Base-by-base conservation (phyloP, 2,113 vertebrate genomes). In the Corvus cornix region DNA sequence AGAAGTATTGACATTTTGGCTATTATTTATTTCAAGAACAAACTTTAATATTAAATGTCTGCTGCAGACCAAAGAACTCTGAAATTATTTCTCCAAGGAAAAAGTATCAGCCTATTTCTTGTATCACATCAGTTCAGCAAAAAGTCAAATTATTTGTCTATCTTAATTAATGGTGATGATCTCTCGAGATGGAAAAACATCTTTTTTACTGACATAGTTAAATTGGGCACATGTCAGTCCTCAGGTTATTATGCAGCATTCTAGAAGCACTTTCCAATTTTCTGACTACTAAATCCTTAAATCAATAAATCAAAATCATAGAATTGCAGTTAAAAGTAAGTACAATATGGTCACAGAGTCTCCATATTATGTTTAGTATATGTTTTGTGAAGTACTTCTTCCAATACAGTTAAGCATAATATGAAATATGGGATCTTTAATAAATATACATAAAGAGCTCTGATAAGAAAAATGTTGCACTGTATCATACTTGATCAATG, bases 11-110 rank as follows among this genome's bases (percentile, higher is more conserved):
- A 97, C 90, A 97, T 96, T 97, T 97, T 97, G 92, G 87, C 93
- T 97, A 97, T 97, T 97, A 98, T 87, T 97, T 96, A 97, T 95
- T 97, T 97, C 88, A 96, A 95, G 92, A 98, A 97, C 93, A 98
- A 98, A 96, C 96, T 97, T 98, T 96, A 98, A 95, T 84, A 97
- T 86, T 96, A 96, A 97, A 97, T 86, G 87, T 73, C 94, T 53
- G 87, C 67, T 83, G 86, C 64, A 92, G 85, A 94, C 67, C 79
- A 95, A 96, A 96, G 92, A 90, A 95, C 66, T 93, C 90, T 95
- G 89, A 96, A 94, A 96, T 93, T 76, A 95, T 91, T 96, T 90
- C 86, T 87, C 21, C 55, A 94, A 83, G 53, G 56, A 96, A 94
- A 26, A 93, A 84, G 76, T 88, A 96, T 56, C 82, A 93, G 91